Evolutionary conservation across 2,113 vertebrate species (phyloP).

Genomic region (Meleagris gallopavo): DNA sequence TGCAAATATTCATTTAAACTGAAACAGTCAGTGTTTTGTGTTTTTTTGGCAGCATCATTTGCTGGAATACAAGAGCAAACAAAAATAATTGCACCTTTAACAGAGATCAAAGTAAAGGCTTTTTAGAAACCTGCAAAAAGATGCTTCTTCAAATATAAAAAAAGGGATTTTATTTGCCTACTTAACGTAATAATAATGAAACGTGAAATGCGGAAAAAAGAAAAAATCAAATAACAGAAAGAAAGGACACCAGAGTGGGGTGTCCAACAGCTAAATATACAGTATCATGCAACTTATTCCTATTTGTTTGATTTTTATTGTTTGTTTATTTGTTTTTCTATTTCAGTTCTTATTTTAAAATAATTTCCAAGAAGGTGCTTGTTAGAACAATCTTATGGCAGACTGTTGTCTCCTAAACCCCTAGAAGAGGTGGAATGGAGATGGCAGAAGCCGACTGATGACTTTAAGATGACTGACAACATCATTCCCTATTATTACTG

Average conservation of each 20-base stretch:
- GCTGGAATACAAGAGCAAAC: neutral
- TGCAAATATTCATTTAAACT: slow-evolving; percentile 14
- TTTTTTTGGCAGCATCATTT: neutral
- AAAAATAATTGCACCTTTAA: neutral
- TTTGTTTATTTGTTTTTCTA: neutral
- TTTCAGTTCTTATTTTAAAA: slow-evolving; percentile 52
- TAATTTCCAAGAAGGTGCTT: slow-evolving; percentile 41
- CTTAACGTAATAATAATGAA: neutral
- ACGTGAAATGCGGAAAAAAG: neutral
- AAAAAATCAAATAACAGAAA: neutral
- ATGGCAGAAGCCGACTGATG: slow-evolving; percentile 65
- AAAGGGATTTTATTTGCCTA: neutral
- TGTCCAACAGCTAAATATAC: neutral
- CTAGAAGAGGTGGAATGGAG: slow-evolving; percentile 55
- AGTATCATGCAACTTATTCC: slow-evolving; percentile 43
- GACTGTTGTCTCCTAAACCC: slow-evolving; percentile 52
- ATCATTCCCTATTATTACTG: slow-evolving; percentile 75
- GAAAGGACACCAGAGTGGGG: neutral
- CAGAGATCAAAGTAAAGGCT: neutral
- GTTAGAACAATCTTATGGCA: slow-evolving; percentile 52
- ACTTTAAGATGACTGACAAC: slow-evolving; percentile 80
- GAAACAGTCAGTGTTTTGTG: neutral
- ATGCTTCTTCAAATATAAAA: neutral
- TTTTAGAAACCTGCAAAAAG: neutral
- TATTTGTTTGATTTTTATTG: slow-evolving; percentile 31